Evolutionary conservation across 2,797 vertebrate genomes (phyloP), one percentile per base, ranked within the genome.

Genomic region (Amphiprion clarkii): DNA sequence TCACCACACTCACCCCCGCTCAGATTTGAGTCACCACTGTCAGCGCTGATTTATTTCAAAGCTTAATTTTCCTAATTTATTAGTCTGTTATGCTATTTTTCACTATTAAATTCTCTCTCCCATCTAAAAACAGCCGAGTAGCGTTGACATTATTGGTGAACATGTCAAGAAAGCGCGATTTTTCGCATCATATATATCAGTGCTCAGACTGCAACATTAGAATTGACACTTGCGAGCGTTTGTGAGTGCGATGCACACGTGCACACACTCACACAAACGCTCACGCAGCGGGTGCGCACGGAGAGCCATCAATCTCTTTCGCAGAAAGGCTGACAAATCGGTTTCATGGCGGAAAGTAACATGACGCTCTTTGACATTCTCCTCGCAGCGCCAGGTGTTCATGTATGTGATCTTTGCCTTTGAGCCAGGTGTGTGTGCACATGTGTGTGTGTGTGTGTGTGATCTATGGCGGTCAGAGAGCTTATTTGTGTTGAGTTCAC

Each of bases 401-500:
- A 65, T 81, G 83, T 85, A 68, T 86, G 85, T 84, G 81, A 83
- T 86, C 79, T 58, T 83, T 82, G 81, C 82, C 65, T 84, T 69
- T 52, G 68, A 73, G 71, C 88, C 88, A 91, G 88, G 89, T 92
- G 88, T 84, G 73, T 81, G 79, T 73, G 69, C 7, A 5, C 73
- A 66, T 55, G 60, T 75, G 69, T 58, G 60, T 58, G 36, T 39
- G 57, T 74, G 70, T 25, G 51, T n/a, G 72, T 80, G 73, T 53
- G 78, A 85, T 93, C 82, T 87, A 76, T 71, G 73, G 82, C 68
- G 86, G 89, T 87, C 86, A 87, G 76, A 87, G 56, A 66, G 90
- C 79, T 92, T 94, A 92, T 94, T 93, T 93, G 87, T 91, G 79
- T 87, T 89, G 88, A 86, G 83, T 87, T 89, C 82, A 82, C 80